A percentile compares a stretch with the other conserved stretches of the same genome.
Conservation (phyloP, 2,888 invertebrate species). For the Dynastes tityus region DNA sequence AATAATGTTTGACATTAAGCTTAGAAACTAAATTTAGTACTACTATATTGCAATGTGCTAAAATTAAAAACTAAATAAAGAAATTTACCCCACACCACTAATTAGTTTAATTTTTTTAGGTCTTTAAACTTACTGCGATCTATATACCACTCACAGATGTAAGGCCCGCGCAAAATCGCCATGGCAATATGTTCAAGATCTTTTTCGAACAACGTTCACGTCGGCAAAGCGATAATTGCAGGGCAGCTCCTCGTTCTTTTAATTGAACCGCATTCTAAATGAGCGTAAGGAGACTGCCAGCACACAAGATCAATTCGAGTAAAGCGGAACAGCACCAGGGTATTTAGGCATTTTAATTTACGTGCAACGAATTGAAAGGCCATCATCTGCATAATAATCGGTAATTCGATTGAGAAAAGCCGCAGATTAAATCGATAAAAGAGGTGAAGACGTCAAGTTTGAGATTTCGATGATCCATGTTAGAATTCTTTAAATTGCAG, state of each 20-base stretch:
- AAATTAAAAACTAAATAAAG: no score
- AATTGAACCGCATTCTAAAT: background rate
- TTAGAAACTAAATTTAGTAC: no score
- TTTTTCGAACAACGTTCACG: background rate
- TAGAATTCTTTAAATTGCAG: background rate
- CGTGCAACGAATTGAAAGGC: background rate
- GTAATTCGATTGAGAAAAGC: background rate
- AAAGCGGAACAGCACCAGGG: background rate
- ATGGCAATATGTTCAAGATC: background rate
- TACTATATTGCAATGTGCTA: no score
- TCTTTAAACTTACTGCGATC: no score
- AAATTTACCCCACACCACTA: no score
- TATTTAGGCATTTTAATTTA: constrained; percentile 5
- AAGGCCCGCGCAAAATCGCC: background rate
- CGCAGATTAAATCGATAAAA: constrained; percentile 3
- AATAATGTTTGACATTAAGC: no score
- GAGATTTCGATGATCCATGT: background rate
- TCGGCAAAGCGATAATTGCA: constrained; percentile 13
- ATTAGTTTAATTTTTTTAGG: no score
- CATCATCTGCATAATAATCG: background rate
- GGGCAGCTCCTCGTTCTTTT: constrained; percentile 6
- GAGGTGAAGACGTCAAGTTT: background rate
- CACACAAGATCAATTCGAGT: background rate
- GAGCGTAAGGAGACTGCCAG: background rate
- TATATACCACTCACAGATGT: no score